These are phyloP conservation scores for Autographa pulchrina DNA, from an alignment of 2,888 invertebrate genomes.

Conservation along the genomic window DNA sequence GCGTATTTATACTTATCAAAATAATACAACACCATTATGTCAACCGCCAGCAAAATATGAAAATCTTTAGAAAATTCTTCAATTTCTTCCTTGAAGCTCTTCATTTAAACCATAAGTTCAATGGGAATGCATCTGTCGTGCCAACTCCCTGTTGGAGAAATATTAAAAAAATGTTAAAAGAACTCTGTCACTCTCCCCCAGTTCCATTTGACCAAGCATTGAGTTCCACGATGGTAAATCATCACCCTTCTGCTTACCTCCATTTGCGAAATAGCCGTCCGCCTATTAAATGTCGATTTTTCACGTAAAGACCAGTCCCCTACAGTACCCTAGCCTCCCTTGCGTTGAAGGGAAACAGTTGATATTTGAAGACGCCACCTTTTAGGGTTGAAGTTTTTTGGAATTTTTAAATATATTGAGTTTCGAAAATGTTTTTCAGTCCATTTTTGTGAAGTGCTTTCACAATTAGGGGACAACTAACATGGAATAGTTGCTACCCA, in stretches of 20 bases:
- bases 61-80: not conserved
- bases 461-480: slow-evolving; percentile 6
- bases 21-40: not conserved
- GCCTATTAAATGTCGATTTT: slow-evolving; percentile 88
- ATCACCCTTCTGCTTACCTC: slow-evolving; percentile 73
- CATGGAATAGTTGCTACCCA: no score
- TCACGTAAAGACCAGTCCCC: slow-evolving; percentile 73
- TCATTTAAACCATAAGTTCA: not conserved
- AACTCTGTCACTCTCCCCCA: slow-evolving; percentile 45
- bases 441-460: slow-evolving; percentile 17
- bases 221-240: slow-evolving; percentile 69
- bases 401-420: slow-evolving; percentile 55
- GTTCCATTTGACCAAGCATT: slow-evolving; percentile 59
- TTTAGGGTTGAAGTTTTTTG: slow-evolving; percentile 54
- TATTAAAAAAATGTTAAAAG: slow-evolving; percentile 42
- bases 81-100: not conserved
- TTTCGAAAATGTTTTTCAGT: slow-evolving; percentile 26
- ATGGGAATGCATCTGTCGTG: not conserved
- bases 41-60: not conserved
- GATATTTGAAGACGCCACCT: slow-evolving; percentile 65
- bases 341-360: slow-evolving; percentile 66
- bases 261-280: slow-evolving; percentile 77
- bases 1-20: no score
- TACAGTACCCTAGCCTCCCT: slow-evolving; percentile 45
- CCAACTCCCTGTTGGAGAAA: slow-evolving; percentile 18